Conservation (phyloP, 37 sponge, comb jelly and placozoan genomes). For the Petrosia ficiformis region DNA sequence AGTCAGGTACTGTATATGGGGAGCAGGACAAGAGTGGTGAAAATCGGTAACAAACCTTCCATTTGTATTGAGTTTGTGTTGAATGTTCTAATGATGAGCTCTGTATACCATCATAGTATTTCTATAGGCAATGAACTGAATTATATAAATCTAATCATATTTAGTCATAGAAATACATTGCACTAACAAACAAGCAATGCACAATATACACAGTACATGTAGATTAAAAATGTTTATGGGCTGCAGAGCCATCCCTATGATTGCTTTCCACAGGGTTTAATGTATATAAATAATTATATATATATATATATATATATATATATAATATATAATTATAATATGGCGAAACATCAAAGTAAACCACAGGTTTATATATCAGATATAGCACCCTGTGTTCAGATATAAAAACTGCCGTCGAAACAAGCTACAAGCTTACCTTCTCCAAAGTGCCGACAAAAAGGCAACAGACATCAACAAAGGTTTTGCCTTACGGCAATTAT, state of each 20-base stretch:
- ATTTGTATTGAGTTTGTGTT: conserved; percentile 61
- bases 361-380: neutral
- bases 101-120: conserved; percentile 67
- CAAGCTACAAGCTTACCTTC: too few species aligned
- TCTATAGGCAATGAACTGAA: conserved; percentile 17
- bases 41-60: conserved; percentile 84
- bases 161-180: neutral
- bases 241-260: too few species aligned
- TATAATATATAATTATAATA: neutral
- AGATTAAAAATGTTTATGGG: neutral
- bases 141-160: neutral
- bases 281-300: neutral
- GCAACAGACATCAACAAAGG: too few species aligned
- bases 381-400: too few species aligned
- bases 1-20: too few species aligned
- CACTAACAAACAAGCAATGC: too few species aligned
- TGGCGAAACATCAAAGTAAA: too few species aligned
- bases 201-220: conserved; percentile 8
- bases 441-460: too few species aligned
- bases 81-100: conserved; percentile 33
- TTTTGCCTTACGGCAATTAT: too few species aligned
- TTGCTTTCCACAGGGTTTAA: too few species aligned
- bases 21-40: too few species aligned
- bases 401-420: too few species aligned
- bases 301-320: neutral